A percentile compares a stretch with the other conserved stretches of the same genome.
phyloP scores from a whole-genome alignment of 2,888 invertebrate species.

The Anarsia innoxiella region DNA sequence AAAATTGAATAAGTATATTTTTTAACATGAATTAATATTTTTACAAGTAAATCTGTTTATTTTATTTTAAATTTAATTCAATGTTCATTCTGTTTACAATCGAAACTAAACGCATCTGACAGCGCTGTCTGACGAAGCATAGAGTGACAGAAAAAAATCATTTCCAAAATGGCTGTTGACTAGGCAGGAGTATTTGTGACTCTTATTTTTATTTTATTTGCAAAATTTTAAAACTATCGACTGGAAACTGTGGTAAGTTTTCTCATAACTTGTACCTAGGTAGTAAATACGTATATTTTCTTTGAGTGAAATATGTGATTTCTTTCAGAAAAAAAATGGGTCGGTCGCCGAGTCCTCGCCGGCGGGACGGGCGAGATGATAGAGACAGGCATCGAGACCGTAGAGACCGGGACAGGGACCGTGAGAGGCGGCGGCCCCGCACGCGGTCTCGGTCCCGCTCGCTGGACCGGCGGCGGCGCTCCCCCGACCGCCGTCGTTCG shows the following conservation, averaged over 20 bases:
- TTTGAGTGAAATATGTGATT: background rate
- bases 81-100: no score
- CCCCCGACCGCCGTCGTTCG: conserved; percentile 54
- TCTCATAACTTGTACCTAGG: background rate
- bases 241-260: conserved; percentile 49
- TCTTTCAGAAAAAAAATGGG: conserved; percentile 53
- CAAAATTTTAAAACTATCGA: conserved; percentile 56
- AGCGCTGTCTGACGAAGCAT: no score
- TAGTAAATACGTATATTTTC: conserved; percentile 5
- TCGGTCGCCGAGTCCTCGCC: conserved; percentile 67
- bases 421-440: conserved; percentile 55
- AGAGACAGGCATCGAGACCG: conserved; percentile 38
- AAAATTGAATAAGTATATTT: no score
- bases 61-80: no score
- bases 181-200: conserved; percentile 56
- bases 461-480: conserved; percentile 48
- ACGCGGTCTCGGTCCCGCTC: conserved; percentile 62
- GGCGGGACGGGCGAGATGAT: conserved; percentile 65
- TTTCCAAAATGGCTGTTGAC: conserved; percentile 59
- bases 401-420: conserved; percentile 55
- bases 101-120: no score
- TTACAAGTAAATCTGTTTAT: no score
- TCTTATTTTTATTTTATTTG: conserved; percentile 48
- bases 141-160: background rate
- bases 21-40: no score